Evolutionary conservation across 2,888 invertebrate genomes (phyloP).

Genomic region (Drosophila lacicola): DNA sequence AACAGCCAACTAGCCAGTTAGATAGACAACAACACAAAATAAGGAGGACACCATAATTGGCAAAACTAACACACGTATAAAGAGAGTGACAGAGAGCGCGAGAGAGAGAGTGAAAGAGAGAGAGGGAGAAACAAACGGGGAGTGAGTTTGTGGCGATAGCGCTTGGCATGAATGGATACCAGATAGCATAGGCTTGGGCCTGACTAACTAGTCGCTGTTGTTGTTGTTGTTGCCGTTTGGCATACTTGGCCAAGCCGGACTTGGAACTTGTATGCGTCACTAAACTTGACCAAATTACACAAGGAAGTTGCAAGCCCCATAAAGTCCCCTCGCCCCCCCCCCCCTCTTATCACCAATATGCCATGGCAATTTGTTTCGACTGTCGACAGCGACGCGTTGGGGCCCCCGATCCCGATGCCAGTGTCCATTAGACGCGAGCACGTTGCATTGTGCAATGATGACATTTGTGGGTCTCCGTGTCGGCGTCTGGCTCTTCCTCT

Average conservation of each 20-base stretch:
- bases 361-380: conserved; percentile 55
- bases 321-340: not conserved
- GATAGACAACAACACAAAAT: conserved; percentile 70
- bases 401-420: conserved; percentile 29
- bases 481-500: conserved; percentile 37
- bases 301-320: conserved; percentile 61
- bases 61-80: conserved; percentile 63
- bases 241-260: conserved; percentile 73
- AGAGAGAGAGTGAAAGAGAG: conserved; percentile 12
- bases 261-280: conserved; percentile 72
- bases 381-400: conserved; percentile 29
- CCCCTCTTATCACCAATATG: conserved; percentile 2
- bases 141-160: conserved; percentile 27
- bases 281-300: conserved; percentile 81
- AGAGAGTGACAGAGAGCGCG: conserved; percentile 20
- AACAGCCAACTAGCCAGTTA: conserved; percentile 54
- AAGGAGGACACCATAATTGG: conserved; percentile 82
- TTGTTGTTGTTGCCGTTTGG: conserved; percentile 37
- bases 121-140: conserved; percentile 11
- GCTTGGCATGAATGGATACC: conserved; percentile 60
- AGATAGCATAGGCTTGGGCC: conserved; percentile 49
- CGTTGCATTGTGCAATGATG: conserved; percentile 61
- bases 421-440: conserved; percentile 55
- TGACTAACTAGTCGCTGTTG: conserved; percentile 54
- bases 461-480: conserved; percentile 62